Base-by-base conservation (phyloP, 2,888 invertebrate genomes). In the Serripes groenlandicus region DNA sequence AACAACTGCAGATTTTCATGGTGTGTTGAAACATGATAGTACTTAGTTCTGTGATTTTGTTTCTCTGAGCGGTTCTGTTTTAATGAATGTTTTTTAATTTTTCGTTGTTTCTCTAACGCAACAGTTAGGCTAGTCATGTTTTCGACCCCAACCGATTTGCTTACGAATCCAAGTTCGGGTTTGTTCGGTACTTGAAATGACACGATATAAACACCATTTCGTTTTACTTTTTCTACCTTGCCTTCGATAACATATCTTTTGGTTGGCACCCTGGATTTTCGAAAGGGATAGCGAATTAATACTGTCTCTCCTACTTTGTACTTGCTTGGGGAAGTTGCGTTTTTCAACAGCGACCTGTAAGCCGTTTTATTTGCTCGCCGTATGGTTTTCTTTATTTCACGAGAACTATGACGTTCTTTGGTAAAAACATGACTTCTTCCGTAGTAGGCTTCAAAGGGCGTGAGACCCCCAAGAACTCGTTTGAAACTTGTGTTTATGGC, bases 371-470 rank as follows among this genome's bases (percentile, higher is more conserved):
- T 58, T 75, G 60, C 60, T 70, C 32, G 23, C 28, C n/a, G 15
- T 37, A 70, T 60, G 21, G 28, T 69, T 69, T 42, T 34, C 49
- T 60, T 60, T 1, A 60, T 60, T 58, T 70, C 58, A 4, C 49
- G 30, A 5, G n/a, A 9, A 28, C 26, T 49, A 34, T 21, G 42
- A 3, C 26, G 18, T 37, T 66, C 32, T 4, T 30, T 35, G 15
- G 23, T 23, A 30, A 5, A 26, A 23, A 23, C 23, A 42, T 69
- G 69, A 23, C 34, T 42, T n/a, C 75, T 42, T 21, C 69, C 60
- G 30, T 76, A 23, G 49, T 75, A 75, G n/a, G 49, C 76, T 28
- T 70, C 35, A 60, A 76, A 76, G 26, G 69, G 76, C 34, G 76
- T 70, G 15, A 77, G 9, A 71, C 54, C 64, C 15, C 77, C 71